Evolutionary conservation across 1,140 invertebrate species (phyloP), one percentile per base, ranked within the genome.

Genomic region (Contarinia nasturtii): DNA sequence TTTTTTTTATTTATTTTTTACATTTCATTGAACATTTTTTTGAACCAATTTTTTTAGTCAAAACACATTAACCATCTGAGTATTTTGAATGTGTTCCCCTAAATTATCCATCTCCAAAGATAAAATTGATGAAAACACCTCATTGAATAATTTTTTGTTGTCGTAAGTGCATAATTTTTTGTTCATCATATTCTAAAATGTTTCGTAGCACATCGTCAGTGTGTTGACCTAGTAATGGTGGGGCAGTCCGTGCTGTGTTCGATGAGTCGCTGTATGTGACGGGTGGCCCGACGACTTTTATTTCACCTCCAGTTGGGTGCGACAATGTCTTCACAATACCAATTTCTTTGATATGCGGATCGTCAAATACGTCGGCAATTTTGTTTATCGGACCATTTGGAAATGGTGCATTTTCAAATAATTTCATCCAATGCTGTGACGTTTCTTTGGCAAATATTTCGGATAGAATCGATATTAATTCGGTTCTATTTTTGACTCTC

Each of bases 311-410:
- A 42, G 64, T 66, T 0, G 77, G 67, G 69, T 93, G 86, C 1
- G 74, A 58, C 47, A 94, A 55, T 46, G 78, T 77, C 65, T 88
- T 76, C 1, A 94, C 82, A 48, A 93, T 57, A 14, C 70, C 68
- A 53, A 83, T 81, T 17, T 78, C 66, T 52, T 77, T 68, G 0
- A 94, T 74, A 66, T 95, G 90, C 7, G 79, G 79, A 69, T 95
- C 88, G 43, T 77, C 69, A 60, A 96, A 97, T 0, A 87, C 86
- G 63, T 91, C 74, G 48, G 73, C 64, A 57, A 96, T 77, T 14
- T 69, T 77, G 67, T 98, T 97, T 1, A 97, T 76, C 0, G 87
- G 88, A 0, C 89, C 92, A 61, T 80, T 86, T 2, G 92, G 88
- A 60, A 94, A 90, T 2, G 78, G 64, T 7, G 76, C 72, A 21